phyloP scores from a whole-genome alignment of 2,888 invertebrate species.

The Stenolophus ochropezus region DNA sequence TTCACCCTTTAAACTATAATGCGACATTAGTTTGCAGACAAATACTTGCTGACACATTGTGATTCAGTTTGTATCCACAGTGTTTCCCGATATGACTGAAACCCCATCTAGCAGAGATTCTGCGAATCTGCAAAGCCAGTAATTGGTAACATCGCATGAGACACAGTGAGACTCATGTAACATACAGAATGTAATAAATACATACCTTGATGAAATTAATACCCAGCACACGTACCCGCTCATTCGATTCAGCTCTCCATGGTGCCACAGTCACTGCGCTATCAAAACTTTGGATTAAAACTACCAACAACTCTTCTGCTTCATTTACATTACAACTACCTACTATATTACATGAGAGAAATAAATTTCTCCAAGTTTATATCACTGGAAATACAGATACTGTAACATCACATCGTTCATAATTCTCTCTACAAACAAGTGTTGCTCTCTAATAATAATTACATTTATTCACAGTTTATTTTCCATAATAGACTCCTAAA shows the following conservation, averaged over 20 bases:
- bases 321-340: constrained; percentile 22
- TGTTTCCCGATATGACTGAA: not conserved
- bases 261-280: constrained; percentile 22
- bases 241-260: constrained; percentile 13
- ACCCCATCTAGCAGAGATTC: not conserved
- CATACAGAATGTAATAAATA: constrained; percentile 3
- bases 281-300: constrained; percentile 39
- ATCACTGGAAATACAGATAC: not conserved
- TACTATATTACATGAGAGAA: not conserved
- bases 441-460: too few species aligned
- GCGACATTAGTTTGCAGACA: too few species aligned
- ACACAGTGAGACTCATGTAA: not conserved
- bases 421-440: too few species aligned
- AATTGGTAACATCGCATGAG: not conserved
- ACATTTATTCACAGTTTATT: too few species aligned
- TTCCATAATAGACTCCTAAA: too few species aligned
- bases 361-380: not conserved
- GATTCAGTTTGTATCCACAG: too few species aligned
- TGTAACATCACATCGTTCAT: too few species aligned
- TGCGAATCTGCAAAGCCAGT: not conserved
- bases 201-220: not conserved
- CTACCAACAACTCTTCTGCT: constrained; percentile 8
- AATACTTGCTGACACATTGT: too few species aligned
- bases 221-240: not conserved
- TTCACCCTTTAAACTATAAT: too few species aligned